Evolutionary conservation across 1,140 invertebrate species (phyloP), one percentile per base, ranked within the genome.

Genomic region (Psilanteris sp.): DNA sequence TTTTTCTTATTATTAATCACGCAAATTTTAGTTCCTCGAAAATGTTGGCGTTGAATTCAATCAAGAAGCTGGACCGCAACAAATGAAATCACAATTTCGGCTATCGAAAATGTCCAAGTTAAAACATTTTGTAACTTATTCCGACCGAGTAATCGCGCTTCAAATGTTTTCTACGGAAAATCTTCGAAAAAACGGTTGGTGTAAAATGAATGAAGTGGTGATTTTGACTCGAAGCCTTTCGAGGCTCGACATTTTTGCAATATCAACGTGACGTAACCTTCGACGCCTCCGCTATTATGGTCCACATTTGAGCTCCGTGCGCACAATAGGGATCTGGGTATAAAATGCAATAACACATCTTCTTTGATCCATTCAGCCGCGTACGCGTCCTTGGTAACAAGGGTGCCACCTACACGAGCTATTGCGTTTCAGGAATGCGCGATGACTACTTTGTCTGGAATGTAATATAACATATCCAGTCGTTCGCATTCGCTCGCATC

Each of bases 361-460:
- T 82, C 80, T 83, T 79, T 83, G 77, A 73, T 48, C 77, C 75
- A 78, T 68, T 52, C 67, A 77, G 62, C 55, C 67, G 39, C 41
- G 54, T 52, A 50, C 39, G 46, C 70, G 67, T 77, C 68, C 76
- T 74, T 70, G 70, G 71, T 85, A 84, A 85, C 83, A 79, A 84
- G 84, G 82, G 82, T 79, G 79, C 44, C 64, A 70, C 61, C 50
- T 67, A 64, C 48, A 57, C 77, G 80, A 81, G 75, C 81, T 83
- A 84, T 85, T 85, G 84, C 85, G 80, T 82, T 80, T 62, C 80
- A 84, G 85, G 84, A 86, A 86, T 86, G 81, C 76, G 79, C 80
- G 83, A 85, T 85, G 84, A 86, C 84, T 86, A 85, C 82, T 86
- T 85, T 84, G 85, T 75, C 66, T 79, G 81, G 85, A 86, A 85